Conservation (phyloP, 1,140 invertebrate species). For the Halictus rubicundus region DNA sequence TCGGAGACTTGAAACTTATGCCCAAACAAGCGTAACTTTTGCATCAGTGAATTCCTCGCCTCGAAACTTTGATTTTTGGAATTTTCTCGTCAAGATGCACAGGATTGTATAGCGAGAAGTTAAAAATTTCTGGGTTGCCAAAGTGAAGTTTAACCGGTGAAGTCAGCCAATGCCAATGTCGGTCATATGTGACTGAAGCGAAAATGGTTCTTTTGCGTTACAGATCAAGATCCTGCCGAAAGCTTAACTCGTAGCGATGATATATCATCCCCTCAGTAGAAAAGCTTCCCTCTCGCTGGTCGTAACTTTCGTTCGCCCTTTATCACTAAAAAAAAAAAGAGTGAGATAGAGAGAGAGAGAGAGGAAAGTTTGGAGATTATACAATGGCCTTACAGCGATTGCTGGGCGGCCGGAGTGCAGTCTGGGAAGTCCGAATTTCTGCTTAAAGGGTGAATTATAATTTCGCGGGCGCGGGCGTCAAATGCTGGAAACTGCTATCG, state of each 20-base stretch:
- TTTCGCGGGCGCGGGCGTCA: conserved; percentile 22
- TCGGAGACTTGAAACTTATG: too few species aligned
- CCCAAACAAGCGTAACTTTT: too few species aligned
- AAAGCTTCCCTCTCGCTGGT: conserved; percentile 16
- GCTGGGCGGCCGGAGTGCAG: background rate
- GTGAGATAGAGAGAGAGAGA: background rate
- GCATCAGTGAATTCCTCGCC: too few species aligned
- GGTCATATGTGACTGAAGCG: too few species aligned
- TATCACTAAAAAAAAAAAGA: conserved; percentile 47
- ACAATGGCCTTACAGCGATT: conserved; percentile 28
- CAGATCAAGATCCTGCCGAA: conserved; percentile 39
- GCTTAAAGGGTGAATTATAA: conserved; percentile 3
- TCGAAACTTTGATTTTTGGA: too few species aligned
- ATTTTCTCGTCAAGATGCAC: too few species aligned
- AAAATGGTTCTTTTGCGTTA: conserved; percentile 53
- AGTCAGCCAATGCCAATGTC: too few species aligned
- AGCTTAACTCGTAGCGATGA: conserved; percentile 60
- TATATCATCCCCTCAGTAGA: conserved; percentile 51
- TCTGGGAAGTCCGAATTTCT: background rate
- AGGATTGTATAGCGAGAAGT: too few species aligned
- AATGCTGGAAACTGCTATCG: conserved; percentile 5
- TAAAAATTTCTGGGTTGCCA: too few species aligned
- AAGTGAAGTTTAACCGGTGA: too few species aligned
- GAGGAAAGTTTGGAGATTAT: conserved; percentile 55
- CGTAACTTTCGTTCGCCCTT: conserved; percentile 29